Percentiles rank a stretch among this genome's conserved stretches.
These are phyloP conservation scores for Apamea monoglypha DNA, from an alignment of 2,888 invertebrate genomes.

Conservation along the genomic window DNA sequence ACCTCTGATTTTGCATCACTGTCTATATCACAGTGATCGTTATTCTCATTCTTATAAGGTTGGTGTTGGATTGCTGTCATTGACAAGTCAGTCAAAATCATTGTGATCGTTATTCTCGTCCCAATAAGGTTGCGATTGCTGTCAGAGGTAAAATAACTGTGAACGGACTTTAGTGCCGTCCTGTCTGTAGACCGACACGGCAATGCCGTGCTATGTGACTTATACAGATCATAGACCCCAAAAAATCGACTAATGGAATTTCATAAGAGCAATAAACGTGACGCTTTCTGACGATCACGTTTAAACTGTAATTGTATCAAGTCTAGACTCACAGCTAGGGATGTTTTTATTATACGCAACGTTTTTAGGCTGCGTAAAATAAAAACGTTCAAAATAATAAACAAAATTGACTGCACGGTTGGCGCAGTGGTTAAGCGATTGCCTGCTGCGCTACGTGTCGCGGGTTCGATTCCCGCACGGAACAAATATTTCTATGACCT, in stretches of 20 bases:
- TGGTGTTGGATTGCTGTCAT: neutral
- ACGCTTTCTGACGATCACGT: neutral
- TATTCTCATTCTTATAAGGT: neutral
- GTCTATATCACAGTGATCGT: neutral
- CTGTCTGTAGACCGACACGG: neutral
- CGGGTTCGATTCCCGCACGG: too few species aligned
- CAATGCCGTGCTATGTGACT: neutral
- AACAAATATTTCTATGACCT: too few species aligned
- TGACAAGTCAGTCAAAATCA: neutral
- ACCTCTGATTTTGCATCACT: neutral
- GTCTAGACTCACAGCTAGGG: neutral
- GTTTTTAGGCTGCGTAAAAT: too few species aligned
- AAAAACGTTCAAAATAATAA: neutral
- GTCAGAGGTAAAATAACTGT: neutral
- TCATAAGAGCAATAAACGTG: slow-evolving; percentile 17
- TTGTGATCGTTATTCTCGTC: neutral
- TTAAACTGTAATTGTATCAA: neutral
- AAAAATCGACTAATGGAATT: slow-evolving; percentile 15
- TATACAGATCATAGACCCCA: slow-evolving; percentile 8
- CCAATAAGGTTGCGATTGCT: neutral
- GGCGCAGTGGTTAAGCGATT: too few species aligned
- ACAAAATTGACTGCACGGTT: too few species aligned
- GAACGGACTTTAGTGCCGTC: neutral
- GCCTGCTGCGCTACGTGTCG: too few species aligned
- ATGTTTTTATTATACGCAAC: neutral